Base-by-base conservation (phyloP, 2,888 invertebrate species). In the Lydus trimaculatus region DNA sequence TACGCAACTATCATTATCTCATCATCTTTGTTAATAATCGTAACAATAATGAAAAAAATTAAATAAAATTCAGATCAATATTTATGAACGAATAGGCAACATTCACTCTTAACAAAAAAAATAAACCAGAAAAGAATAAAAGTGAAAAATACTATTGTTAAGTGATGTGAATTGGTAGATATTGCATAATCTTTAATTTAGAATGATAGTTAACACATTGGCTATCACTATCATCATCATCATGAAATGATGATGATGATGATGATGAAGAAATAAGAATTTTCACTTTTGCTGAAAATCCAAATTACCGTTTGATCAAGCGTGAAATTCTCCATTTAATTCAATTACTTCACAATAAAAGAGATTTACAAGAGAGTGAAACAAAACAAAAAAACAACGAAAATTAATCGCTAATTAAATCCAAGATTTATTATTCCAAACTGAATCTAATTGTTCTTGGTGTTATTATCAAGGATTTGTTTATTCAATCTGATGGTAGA, bases 321-420 rank as follows among this genome's bases (percentile, higher is more conserved):
- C n/a, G 7, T 52, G 48, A 23, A 52, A 52, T 52, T 43, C 43
- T 43, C 17, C 43, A 7, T 8, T 43, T 43, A 43, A 43, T 43
- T 17, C 43, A 43, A 43, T 43, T 43, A 17, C 17, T 17, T 43
- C 43, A 43, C 43, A 2, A 43, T 17, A 17, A 43, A 39, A n/a
- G 39, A n/a, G 39, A 33, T 33, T 33, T 39, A 39, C 39, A 39
- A 43, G 1, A n/a, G 17, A 43, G 2, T 13, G 11, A n/a, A 15
- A 15, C 36, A 36, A 11, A 36, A 36, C 1, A 36, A 36, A 36
- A 9, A 11, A 36, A 36, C 36, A 36, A n/a, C n/a, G 7, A 1
- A 43, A 43, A 43, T 43, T 33, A 43, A 43, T 17, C 43, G 43
- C 43, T 43, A 43, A 43, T 43, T 43, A 43, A 36, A 36, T 36